Evolutionary conservation across 2,888 invertebrate species (phyloP).

Genomic region (Drosophila suboccidentalis): DNA sequence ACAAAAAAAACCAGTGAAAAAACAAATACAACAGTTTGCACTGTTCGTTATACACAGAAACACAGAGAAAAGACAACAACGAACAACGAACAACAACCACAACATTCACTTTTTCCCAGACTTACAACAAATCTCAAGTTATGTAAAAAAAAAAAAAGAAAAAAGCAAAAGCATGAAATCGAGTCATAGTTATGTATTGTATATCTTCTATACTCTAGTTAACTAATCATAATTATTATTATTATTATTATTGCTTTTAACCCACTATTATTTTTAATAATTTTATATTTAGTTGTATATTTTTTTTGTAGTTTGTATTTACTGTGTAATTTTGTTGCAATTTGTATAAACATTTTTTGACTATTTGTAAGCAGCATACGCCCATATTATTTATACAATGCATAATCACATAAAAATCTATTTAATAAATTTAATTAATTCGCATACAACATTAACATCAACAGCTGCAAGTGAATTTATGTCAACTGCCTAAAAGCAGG

Average conservation of each 20-base stretch:
- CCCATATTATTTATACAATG: constrained; percentile 58
- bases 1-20: constrained; percentile 30
- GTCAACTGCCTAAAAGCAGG: constrained; percentile 66
- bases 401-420: constrained; percentile 39
- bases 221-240: constrained; percentile 29
- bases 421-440: constrained; percentile 62
- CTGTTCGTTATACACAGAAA: constrained; percentile 27
- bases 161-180: constrained; percentile 67
- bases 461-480: constrained; percentile 12
- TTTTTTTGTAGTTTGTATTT: constrained; percentile 25
- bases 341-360: constrained; percentile 49
- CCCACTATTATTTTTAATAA: constrained; percentile 5
- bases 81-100: constrained; percentile 15
- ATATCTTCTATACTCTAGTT: constrained; percentile 36
- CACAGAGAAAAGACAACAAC: constrained; percentile 3
- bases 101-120: constrained; percentile 43
- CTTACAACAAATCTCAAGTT: constrained; percentile 37
- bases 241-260: constrained; percentile 25
- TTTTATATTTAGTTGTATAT: constrained; percentile 21
- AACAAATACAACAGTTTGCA: constrained; percentile 22
- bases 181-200: constrained; percentile 70
- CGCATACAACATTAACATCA: constrained; percentile 15
- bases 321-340: constrained; percentile 18
- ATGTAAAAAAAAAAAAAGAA: constrained; percentile 19
- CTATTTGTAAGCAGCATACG: constrained; percentile 61